Base-by-base conservation (phyloP, 2,797 vertebrate species). In the Tragopan temminckii region DNA sequence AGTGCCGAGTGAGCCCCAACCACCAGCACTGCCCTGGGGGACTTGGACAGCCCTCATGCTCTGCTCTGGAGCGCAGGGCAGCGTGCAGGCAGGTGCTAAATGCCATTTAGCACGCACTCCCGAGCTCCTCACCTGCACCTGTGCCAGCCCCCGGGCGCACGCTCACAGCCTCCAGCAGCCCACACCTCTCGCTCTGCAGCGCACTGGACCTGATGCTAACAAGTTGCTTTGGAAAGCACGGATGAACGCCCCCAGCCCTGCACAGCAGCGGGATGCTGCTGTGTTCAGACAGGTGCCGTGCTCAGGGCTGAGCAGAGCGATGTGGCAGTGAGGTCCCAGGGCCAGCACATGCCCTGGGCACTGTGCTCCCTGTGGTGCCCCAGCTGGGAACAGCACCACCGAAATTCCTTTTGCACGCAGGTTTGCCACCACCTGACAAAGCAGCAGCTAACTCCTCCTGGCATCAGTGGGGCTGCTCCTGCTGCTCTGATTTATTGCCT, bases 151-250 rank as follows among this genome's bases (percentile, higher is more conserved):
- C 53, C 10, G 1, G 55, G 93, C 9, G 6, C 58, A 11, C 43
- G 9, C 64, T 15, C 15, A 3, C 6, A 0, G 2, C 16, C 43
- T 64, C 33, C 78, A 16, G 79, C 68, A 1, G 9, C 29, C 16
- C 2, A 9, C 33, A 3, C 25, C 68, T 61, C 38, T 8, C 11
- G 1, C 79, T 33, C 52, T 0, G 8, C 10, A 0, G 10, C 3
- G 4, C 25, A 1, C 68, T 36, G 4, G 0, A 1, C 23, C 11
- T 2, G 31, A 1, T 0, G 17, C 50, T 7, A 36, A 1, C 1
- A 7, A 21, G 27, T 0, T 31, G 11, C 78, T 5, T 4, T 17
- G 48, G 21, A 1, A 8, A 13, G 80, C 58, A 4, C 33, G 50
- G 36, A 31, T 43, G 74, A 66, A 40, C 64, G 24, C 33, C 6